phyloP scores from a whole-genome alignment of 2,797 vertebrate species.

The Xerus rutilus region DNA sequence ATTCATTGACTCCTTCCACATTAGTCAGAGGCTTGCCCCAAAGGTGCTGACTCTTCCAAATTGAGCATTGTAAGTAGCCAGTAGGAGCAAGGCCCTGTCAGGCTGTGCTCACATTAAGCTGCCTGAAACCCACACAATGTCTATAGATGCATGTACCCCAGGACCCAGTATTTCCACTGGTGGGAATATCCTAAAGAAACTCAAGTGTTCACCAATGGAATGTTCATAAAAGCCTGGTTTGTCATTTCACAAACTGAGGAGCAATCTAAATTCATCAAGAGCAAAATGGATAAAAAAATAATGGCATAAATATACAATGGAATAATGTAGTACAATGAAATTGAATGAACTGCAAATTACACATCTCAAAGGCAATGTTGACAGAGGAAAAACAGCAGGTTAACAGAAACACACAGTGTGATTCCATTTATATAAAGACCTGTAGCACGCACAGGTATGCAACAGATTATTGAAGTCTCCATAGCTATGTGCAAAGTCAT shows the following conservation, averaged over 20 bases:
- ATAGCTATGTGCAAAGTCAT: background rate
- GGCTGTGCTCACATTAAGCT: background rate
- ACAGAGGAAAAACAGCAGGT: background rate
- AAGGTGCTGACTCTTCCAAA: background rate
- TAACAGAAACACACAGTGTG: background rate
- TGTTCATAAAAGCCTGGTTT: background rate
- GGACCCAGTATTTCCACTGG: background rate
- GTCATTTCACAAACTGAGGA: conserved; percentile 18
- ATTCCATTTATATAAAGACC: background rate
- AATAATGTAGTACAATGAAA: background rate
- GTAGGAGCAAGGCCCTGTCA: background rate
- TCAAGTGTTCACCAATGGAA: background rate
- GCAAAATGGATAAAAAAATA: background rate
- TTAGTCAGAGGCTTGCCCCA: background rate
- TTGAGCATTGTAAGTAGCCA: background rate
- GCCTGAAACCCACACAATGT: background rate
- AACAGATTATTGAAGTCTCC: background rate
- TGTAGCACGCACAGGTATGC: background rate
- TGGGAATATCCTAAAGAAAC: background rate
- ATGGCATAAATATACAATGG: background rate
- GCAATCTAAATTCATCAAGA: background rate
- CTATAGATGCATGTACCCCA: background rate
- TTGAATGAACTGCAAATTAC: background rate
- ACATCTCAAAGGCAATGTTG: background rate
- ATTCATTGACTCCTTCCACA: background rate